A percentile compares a stretch with the other conserved stretches of the same genome.
These are phyloP conservation scores for Neolamprologus toae DNA, from an alignment of 2,113 vertebrate species.

Conservation along the genomic window DNA sequence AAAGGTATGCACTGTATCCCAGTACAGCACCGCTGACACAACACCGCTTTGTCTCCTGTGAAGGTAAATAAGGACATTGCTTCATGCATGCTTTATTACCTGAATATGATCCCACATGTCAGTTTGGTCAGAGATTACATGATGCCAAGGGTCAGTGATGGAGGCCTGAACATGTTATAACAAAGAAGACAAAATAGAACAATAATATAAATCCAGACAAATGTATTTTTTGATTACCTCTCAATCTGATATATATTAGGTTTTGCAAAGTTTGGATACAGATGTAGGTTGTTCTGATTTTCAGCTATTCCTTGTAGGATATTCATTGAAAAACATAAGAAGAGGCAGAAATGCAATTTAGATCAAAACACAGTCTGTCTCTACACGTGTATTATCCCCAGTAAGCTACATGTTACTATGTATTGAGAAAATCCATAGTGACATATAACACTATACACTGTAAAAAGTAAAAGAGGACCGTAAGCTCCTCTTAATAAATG, in stretches of 20 bases:
- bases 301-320: neutral
- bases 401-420: neutral
- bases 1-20: constrained; percentile 81
- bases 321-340: neutral
- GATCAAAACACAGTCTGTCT: neutral
- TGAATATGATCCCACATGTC: neutral
- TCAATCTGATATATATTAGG: neutral
- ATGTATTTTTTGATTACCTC: neutral
- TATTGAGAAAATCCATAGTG: neutral
- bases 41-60: neutral
- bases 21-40: constrained; percentile 73
- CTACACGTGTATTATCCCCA: neutral
- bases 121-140: neutral
- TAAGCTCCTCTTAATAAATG: neutral
- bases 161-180: neutral
- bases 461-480: neutral
- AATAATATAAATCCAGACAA: neutral
- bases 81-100: neutral
- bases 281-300: neutral
- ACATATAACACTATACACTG: neutral
- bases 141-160: neutral
- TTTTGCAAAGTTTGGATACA: neutral
- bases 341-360: neutral
- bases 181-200: neutral
- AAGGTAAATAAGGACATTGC: neutral